Evolutionary conservation across 1,140 invertebrate species (phyloP), one percentile per base, ranked within the genome.

Genomic region (Micrasema minimum): DNA sequence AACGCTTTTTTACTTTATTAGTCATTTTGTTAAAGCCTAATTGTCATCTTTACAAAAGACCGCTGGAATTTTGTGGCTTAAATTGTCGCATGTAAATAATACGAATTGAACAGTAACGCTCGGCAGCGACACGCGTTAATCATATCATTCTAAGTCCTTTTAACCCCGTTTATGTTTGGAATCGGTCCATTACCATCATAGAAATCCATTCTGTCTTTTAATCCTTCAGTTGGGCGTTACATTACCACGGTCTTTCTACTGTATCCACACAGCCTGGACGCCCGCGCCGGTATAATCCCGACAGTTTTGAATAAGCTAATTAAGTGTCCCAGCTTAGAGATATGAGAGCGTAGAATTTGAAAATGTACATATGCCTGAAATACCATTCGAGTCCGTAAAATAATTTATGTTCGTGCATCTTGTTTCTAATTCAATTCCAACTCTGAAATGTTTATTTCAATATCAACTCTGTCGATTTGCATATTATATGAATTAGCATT

Each of bases 131-230:
- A 22, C 37, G 22, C 73, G 68, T 71, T 75, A 68, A 75, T 75
- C 73, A 71, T 67, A 38, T 66, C 66, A 41, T 12, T 31, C 61
- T 71, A 64, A 55, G 48, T 64, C 65, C 69, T 18, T 62, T 68
- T 75, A 71, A 75, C 51, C 62, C 73, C 73, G 66, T 75, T 75
- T 71, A 71, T 53, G 69, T 59, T 59, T 46, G 45, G 62, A 74
- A 71, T 53, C 66, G 69, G 65, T 69, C 66, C 73, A 69, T 75
- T 65, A 75, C 67, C 73, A 71, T 71, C 69, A 72, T 72, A 46
- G 57, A 59, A 68, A 64, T 50, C 73, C 69, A 71, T 69, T 69
- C 20, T 20, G 69, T 70, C 59, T 66, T 48, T 68, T 66, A 67
- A 71, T 55, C 73, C 68, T n/a, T 37, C 48, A 37, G 18, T 64